These are phyloP conservation scores for Hemiscyllium ocellatum DNA, from an alignment of 2,113 vertebrate species.

Conservation along the genomic window DNA sequence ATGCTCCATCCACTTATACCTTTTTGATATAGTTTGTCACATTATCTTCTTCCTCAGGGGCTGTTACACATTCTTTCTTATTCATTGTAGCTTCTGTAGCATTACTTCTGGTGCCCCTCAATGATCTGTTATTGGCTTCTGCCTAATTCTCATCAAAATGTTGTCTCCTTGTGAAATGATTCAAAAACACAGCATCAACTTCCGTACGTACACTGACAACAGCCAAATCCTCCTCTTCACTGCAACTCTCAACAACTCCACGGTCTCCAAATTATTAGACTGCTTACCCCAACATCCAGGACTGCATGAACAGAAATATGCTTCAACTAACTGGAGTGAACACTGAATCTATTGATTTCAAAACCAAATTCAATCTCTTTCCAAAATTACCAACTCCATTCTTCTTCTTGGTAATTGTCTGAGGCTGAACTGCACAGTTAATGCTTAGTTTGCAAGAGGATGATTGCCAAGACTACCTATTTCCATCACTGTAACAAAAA, in stretches of 20 bases:
- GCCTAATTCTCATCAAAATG: background rate
- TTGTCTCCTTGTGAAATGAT: background rate
- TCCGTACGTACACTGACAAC: background rate
- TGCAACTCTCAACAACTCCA: background rate
- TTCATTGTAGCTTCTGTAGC: background rate
- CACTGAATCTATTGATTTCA: too few species aligned
- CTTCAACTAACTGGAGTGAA: too few species aligned
- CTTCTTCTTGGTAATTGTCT: background rate
- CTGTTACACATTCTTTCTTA: background rate
- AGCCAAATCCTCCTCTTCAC: background rate
- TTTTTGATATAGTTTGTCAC: background rate
- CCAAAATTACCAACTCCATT: background rate
- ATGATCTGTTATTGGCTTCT: background rate
- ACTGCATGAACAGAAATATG: too few species aligned
- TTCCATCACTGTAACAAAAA: background rate
- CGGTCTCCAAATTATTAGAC: background rate
- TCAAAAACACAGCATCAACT: background rate
- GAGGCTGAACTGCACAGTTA: background rate
- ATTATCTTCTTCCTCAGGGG: background rate
- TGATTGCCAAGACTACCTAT: background rate
- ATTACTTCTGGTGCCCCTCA: background rate
- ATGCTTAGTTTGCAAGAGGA: background rate
- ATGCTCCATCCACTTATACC: background rate
- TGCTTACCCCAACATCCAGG: too few species aligned
- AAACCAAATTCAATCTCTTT: background rate